Evolutionary conservation across 30 jellyfish, hydroid and myxozoan species (phyloP), one percentile per base, ranked within the genome.

Genomic region (Mastigias papua): DNA sequence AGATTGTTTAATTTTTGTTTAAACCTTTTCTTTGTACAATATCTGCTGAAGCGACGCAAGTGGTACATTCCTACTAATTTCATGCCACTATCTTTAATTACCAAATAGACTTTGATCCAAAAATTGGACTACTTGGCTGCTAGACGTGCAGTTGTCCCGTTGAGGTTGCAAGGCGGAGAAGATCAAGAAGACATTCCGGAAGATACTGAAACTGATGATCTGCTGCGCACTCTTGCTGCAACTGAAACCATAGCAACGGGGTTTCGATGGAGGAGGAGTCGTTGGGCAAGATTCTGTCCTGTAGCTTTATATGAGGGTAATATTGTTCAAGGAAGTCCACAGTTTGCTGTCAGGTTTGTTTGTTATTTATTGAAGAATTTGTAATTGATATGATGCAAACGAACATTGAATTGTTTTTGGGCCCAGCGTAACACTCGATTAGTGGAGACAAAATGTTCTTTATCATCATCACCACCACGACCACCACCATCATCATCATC

Each of bases 201-300:
- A 22, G 98, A 94, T 62, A 86, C 96, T 5, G 97, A 94, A 54
- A 89, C 97, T 0, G 98, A 94, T 30, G 98, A 94, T 72, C 68
- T 94, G 88, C 92, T 94, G 63, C 64, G 98, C 32, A 89, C 92
- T 28, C 87, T 94, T 34, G 96, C 98, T 1, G 97, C 96, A 0
- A 58, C 97, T 0, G 91, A 84, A 54, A 69, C 65, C 86, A 67
- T 94, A 34, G 95, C 97, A 26, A 97, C 98, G 16, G 97, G 98
- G 6, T 94, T 83, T 65, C 69, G 98, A 15, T 94, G 98, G 98
- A 78, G 97, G 35, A 73, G 98, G 26, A 94, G 98, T 69, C 84
- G 93, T 28, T 94, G 98, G 98, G 97, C 97, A 22, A 57, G 95
- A 21, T 28, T 74, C n/a, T 94, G 98, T 50, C 98, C 98, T 20